Evolutionary conservation across 2,113 vertebrate genomes (phyloP), one percentile per base, ranked within the genome.

Genomic region (Archocentrus centrarchus): DNA sequence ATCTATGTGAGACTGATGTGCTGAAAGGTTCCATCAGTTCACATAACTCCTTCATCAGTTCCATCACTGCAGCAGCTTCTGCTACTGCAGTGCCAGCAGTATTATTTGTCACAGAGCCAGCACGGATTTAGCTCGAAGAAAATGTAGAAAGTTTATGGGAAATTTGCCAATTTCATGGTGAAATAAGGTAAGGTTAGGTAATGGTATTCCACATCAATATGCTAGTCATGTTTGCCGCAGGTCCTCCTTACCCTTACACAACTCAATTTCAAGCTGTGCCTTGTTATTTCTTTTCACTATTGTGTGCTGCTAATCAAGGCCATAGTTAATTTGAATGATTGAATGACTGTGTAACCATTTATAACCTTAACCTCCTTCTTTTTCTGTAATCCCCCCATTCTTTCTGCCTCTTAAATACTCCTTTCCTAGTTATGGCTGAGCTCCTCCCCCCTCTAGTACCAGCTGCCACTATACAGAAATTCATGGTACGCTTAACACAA

Each of bases 11-110:
- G 78, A 77, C 66, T 44, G 77, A 81, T 84, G 78, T 57, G 27
- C 77, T 82, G 79, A 62, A 68, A 53, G 75, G 44, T 83, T 73
- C 50, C 73, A 89, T 91, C 88, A 89, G 85, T 86, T 80, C 77
- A 78, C 57, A 76, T n/a, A 53, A 68, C 53, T 82, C 63, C 79
- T 83, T 88, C 79, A 82, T 88, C 79, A 75, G 60, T 77, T 60
- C 78, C 58, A 84, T 88, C 80, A 79, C 14, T 13, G 37, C 57
- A 68, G 80, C 44, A 64, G 60, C 58, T 13, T 35, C 32, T n/a
- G n/a, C 81, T 58, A 55, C 73, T 77, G 80, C 86, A 32, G 32
- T 60, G 86, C 77, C 63, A 22, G 35, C 14, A 41, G 81, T 77
- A 80, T 55, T 57, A 84, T 63, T 75, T 84, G 79, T 80, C 82